These are phyloP conservation scores for Heteronetta atricapilla DNA, from an alignment of 2,113 vertebrate genomes.

Conservation along the genomic window DNA sequence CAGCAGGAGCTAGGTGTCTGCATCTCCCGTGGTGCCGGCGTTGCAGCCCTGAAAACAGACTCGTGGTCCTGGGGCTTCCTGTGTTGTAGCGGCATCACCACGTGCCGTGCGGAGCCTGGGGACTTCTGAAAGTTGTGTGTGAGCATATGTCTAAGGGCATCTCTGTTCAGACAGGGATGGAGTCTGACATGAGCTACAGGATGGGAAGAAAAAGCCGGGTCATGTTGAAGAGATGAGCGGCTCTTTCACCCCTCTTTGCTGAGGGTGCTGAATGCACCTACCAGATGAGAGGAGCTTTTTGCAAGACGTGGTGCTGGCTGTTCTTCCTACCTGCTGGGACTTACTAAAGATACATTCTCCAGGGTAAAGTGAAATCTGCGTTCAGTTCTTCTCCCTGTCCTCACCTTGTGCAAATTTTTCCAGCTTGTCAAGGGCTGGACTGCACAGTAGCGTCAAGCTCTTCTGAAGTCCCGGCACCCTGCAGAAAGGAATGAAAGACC, in stretches of 20 bases:
- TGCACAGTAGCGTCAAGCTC: neutral
- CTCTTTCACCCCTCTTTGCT: neutral
- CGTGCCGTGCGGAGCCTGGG: neutral
- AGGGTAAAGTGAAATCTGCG: accelerated
- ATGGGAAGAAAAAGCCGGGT: neutral
- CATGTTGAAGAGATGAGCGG: neutral
- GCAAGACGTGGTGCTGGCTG: neutral
- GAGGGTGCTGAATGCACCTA: neutral
- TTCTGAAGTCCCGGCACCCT: neutral
- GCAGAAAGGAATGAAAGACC: neutral
- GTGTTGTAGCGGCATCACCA: neutral
- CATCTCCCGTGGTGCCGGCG: accelerated
- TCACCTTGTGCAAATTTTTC: neutral
- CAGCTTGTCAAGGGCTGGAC: neutral
- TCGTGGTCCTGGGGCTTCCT: neutral
- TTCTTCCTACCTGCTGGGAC: accelerated
- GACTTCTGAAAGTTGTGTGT: neutral
- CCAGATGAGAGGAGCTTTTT: neutral
- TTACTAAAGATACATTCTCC: accelerated
- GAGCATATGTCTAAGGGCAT: neutral
- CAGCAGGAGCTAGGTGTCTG: neutral
- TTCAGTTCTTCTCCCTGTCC: neutral
- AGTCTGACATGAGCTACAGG: accelerated
- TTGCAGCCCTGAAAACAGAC: neutral
- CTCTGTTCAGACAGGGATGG: neutral